phyloP scores from a whole-genome alignment of 2,113 vertebrate genomes.

The Sinocyclocheilus rhinocerous region DNA sequence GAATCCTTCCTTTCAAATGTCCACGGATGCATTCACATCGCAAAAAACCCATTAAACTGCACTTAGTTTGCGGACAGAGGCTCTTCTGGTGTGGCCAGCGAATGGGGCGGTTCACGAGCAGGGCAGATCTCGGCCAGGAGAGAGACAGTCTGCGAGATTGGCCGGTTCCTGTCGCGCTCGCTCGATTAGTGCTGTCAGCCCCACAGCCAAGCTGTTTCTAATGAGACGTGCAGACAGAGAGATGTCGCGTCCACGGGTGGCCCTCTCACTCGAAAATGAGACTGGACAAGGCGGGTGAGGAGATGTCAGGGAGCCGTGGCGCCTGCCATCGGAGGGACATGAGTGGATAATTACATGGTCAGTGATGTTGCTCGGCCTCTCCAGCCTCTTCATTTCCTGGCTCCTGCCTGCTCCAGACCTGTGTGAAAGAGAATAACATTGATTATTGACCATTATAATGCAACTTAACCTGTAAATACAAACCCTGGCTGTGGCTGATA shows the following conservation, averaged over 20 bases:
- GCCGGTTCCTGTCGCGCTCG: slow-evolving; percentile 60
- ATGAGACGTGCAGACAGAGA: slow-evolving; percentile 80
- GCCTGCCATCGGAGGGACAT: slow-evolving; percentile 37
- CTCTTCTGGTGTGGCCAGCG: slow-evolving; percentile 5
- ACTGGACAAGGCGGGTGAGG: slow-evolving; percentile 71
- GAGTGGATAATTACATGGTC: slow-evolving; percentile 47
- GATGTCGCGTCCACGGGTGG: slow-evolving; percentile 76
- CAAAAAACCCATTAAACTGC: not conserved
- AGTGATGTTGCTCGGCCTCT: slow-evolving; percentile 29
- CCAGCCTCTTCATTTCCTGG: not conserved
- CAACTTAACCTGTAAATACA: not conserved
- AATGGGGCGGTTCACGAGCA: slow-evolving; percentile 63
- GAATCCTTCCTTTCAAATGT: not conserved
- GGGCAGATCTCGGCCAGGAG: slow-evolving; percentile 49
- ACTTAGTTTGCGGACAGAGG: slow-evolving; percentile 6
- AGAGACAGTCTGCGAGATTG: slow-evolving; percentile 62
- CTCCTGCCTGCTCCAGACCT: not conserved
- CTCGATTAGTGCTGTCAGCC: slow-evolving; percentile 65
- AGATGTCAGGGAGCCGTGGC: slow-evolving; percentile 63
- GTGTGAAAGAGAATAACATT: not conserved
- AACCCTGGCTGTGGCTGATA: not conserved
- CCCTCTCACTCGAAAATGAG: slow-evolving; percentile 80
- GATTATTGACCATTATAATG: not conserved
- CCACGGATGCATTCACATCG: not conserved
- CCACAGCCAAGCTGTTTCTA: slow-evolving; percentile 60